Base-by-base conservation (phyloP, 2,113 vertebrate genomes). In the Nematolebias whitei region DNA sequence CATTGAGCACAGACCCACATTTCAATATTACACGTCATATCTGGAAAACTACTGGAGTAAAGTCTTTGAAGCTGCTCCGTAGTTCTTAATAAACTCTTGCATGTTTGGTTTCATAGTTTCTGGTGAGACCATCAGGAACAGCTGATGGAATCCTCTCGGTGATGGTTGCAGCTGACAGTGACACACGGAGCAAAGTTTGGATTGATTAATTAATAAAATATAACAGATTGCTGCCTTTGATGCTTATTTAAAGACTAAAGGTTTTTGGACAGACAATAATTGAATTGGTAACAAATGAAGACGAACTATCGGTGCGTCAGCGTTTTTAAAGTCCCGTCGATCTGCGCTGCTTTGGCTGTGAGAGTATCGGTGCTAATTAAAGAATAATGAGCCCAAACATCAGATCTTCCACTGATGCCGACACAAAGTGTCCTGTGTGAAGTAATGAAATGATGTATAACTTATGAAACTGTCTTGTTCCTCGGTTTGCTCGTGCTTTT, bases 351-450 rank as follows among this genome's bases (percentile, higher is more conserved):
- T 56, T 52, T 35, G 4, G 39, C 78, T 45, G 35, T 44, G 39
- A 32, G 26, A 43, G 38, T 54, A 52, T 72, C 35, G 18, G 35
- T 44, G 22, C 44, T 63, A 71, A 78, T 76, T 23, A 70, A 78
- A 76, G 45, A 78, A 71, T 79, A 79, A 85, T 66, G 70, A 73
- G 57, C 59, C 63, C 68, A 43, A 0, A 48, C 40, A 63, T 45
- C 40, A 22, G 67, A 73, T 64, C 53, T 71, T 22, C 0, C 6
- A 56, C 24, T 47, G 59, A 72, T 19, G 22, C 61, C 10, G 57
- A 59, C n/a, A 63, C 49, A 63, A 60, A 49, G 38, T 24, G 7
- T 24, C 15, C n/a, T 39, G 50, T 38, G 29, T 4, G 5, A 20
- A 38, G 23, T 53, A 45, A 38, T 12, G 19, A 39, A 43, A 39